Evolutionary conservation across 2,113 vertebrate species (phyloP).

Genomic region (Lepus timidus): DNA sequence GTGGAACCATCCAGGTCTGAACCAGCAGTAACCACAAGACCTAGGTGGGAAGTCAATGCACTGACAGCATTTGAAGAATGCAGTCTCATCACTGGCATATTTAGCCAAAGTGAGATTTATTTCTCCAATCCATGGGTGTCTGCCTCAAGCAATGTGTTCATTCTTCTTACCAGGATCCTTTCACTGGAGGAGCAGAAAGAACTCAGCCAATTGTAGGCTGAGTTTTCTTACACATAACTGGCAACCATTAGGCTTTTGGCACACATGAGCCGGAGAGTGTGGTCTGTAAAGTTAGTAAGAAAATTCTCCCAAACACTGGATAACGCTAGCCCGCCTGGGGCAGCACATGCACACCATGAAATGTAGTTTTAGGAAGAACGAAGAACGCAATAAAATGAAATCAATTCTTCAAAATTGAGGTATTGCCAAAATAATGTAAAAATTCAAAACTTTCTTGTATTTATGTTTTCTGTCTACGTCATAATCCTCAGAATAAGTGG

Average conservation of each 20-base stretch:
- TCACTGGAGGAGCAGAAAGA: neutral
- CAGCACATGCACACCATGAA: neutral
- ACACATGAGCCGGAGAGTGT: neutral
- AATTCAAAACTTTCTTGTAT: neutral
- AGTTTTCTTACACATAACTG: constrained; percentile 12
- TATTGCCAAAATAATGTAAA: neutral
- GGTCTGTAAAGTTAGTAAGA: neutral
- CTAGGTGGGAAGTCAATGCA: constrained; percentile 51
- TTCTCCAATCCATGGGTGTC: constrained; percentile 64
- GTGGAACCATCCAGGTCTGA: neutral
- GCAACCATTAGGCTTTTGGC: neutral
- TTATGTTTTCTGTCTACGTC: neutral
- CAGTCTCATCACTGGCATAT: constrained; percentile 56
- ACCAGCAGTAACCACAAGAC: constrained; percentile 61
- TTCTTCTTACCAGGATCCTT: constrained; percentile 70
- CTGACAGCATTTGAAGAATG: constrained; percentile 42
- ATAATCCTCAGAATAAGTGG: neutral
- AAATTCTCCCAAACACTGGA: neutral
- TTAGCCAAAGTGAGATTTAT: constrained; percentile 80
- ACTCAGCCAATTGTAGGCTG: neutral
- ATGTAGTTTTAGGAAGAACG: neutral
- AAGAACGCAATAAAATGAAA: neutral
- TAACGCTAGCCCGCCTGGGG: neutral
- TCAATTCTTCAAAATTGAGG: neutral
- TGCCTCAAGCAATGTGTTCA: constrained; percentile 59